A percentile compares a stretch with the other conserved stretches of the same genome.
phyloP scores from a whole-genome alignment of 2,888 invertebrate genomes.

The Pinctada fucata region DNA sequence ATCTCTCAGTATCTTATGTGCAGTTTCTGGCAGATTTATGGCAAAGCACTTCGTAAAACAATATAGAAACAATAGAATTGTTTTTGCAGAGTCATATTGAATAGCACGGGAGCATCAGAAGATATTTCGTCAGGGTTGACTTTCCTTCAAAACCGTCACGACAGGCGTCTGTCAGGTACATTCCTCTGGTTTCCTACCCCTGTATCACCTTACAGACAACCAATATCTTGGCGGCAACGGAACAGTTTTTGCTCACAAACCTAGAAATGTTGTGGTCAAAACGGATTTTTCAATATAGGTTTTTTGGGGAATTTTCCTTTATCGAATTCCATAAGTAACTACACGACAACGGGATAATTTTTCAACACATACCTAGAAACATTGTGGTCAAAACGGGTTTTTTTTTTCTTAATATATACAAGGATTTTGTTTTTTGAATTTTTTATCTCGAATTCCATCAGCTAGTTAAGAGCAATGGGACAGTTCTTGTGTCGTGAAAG shows the following conservation, averaged over 20 bases:
- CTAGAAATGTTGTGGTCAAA: no score
- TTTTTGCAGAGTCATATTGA: not conserved
- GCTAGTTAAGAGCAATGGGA: no score
- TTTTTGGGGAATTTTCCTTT: no score
- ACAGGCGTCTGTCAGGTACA: not conserved
- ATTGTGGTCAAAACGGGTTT: no score
- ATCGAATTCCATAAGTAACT: no score
- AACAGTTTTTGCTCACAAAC: not conserved
- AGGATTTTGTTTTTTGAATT: no score
- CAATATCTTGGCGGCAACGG: not conserved
- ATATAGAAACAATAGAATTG: not conserved
- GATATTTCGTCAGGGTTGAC: not conserved
- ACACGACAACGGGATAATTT: no score
- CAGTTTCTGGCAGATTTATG: not conserved
- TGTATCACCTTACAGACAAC: not conserved
- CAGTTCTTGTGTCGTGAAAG: no score
- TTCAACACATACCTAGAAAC: no score
- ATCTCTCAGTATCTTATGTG: not conserved
- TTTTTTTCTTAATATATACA: no score
- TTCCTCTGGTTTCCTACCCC: not conserved
- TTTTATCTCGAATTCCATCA: no score
- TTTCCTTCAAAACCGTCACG: not conserved
- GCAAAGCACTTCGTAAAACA: not conserved
- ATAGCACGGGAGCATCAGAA: not conserved
- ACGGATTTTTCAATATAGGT: no score